phyloP scores from a whole-genome alignment of 2,888 invertebrate species.

The Nymphalis c-album region DNA sequence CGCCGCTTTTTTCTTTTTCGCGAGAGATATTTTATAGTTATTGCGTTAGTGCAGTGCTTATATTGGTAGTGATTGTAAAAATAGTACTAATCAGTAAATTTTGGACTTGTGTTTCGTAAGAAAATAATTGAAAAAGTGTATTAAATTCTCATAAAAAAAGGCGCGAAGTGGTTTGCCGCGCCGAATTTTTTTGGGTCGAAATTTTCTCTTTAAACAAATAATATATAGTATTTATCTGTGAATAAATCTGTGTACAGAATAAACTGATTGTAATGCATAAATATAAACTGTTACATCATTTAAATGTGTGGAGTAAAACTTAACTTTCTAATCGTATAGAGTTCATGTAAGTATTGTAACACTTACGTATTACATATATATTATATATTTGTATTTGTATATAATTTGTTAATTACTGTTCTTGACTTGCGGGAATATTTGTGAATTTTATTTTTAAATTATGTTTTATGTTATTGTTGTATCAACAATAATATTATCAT shows the following conservation, averaged over 20 bases:
- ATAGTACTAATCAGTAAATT: conserved; percentile 29
- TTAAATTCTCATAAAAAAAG: conserved; percentile 62
- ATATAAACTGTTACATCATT: conserved; percentile 44
- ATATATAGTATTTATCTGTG: conserved; percentile 7
- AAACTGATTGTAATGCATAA: conserved; percentile 42
- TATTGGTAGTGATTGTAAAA: conserved; percentile 12
- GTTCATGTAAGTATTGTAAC: conserved; percentile 67
- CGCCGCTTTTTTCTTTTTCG: conserved; percentile 77
- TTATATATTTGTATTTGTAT: conserved; percentile 20
- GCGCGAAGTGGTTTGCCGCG: conserved; percentile 67
- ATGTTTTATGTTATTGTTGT: not conserved
- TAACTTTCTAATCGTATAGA: conserved; percentile 59
- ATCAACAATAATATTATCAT: not conserved
- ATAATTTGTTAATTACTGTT: conserved; percentile 10
- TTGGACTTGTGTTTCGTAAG: conserved; percentile 21
- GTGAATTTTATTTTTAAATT: not conserved
- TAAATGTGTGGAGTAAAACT: conserved; percentile 49
- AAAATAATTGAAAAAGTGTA: conserved; percentile 42
- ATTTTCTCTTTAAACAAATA: conserved; percentile 36
- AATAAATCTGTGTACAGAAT: conserved; percentile 12
- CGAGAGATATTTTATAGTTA: conserved; percentile 52
- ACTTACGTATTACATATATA: conserved; percentile 51
- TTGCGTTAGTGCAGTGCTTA: conserved; percentile 40
- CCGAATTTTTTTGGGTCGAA: conserved; percentile 48
- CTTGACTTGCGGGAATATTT: not conserved